Evolutionary conservation across 53 echinoderm and acorn worm genomes (phyloP).

Genomic region (Apostichopus leukothele): DNA sequence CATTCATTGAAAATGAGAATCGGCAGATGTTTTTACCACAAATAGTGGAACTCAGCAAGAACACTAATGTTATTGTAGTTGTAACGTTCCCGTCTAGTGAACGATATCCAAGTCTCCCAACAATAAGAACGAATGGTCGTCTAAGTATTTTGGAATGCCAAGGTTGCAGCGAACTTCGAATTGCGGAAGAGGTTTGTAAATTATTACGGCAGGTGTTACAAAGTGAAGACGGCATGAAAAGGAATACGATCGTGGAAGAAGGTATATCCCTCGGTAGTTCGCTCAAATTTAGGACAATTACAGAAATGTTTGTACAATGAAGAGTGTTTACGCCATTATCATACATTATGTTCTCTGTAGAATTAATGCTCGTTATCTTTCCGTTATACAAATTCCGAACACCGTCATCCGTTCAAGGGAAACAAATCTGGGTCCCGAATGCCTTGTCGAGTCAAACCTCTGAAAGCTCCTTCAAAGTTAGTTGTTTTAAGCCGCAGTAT

Average conservation of each 20-base stretch:
- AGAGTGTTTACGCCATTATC: too few species aligned
- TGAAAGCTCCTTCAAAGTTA: too few species aligned
- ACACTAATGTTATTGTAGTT: not conserved
- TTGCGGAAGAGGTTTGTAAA: not conserved
- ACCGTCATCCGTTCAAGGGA: too few species aligned
- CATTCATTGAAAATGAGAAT: not conserved
- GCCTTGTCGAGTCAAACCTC: too few species aligned
- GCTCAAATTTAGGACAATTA: not conserved
- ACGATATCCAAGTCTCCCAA: not conserved
- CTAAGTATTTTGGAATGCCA: not conserved
- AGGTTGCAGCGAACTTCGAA: constrained; percentile 1
- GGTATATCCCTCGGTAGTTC: not conserved
- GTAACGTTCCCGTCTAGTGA: not conserved
- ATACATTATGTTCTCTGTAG: too few species aligned
- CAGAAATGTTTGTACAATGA: not conserved
- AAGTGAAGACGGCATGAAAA: not conserved
- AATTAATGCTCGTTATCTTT: too few species aligned
- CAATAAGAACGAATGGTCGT: not conserved
- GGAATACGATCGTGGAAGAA: not conserved
- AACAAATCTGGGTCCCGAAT: too few species aligned
- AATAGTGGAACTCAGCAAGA: not conserved
- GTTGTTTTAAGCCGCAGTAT: too few species aligned
- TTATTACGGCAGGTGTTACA: not conserved
- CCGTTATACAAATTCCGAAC: too few species aligned
- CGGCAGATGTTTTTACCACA: not conserved